Conservation (phyloP, 2,797 vertebrate species). For the Syngnathus acus region DNA sequence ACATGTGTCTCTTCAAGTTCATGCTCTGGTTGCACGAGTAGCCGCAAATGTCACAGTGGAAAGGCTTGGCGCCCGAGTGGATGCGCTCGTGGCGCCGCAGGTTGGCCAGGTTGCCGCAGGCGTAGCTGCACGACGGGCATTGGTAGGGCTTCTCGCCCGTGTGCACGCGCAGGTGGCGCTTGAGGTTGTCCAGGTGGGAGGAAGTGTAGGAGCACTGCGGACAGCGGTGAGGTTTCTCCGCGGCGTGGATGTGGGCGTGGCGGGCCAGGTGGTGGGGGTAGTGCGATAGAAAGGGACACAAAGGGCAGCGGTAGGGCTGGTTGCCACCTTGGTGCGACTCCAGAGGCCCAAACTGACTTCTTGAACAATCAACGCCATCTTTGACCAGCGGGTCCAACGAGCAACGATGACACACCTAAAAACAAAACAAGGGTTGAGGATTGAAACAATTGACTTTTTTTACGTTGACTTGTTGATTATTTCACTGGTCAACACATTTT, state of each 20-base stretch:
- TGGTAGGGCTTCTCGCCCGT: constrained; percentile 94
- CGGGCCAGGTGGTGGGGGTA: constrained; percentile 92
- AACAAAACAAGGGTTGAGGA: not conserved
- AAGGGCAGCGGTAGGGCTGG: constrained; percentile 81
- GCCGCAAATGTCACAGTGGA: constrained; percentile 85
- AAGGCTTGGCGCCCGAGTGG: constrained; percentile 95
- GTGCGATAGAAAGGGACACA: constrained; percentile 84
- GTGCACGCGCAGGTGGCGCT: constrained; percentile 88
- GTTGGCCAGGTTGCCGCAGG: constrained; percentile 94
- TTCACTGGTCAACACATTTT: too few species aligned
- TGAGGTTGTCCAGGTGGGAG: constrained; percentile 91
- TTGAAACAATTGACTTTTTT: too few species aligned
- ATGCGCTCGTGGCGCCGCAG: constrained; percentile 91
- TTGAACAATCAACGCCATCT: constrained; percentile 30
- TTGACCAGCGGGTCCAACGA: constrained; percentile 68
- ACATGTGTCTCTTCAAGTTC: constrained; percentile 97
- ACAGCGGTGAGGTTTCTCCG: constrained; percentile 87
- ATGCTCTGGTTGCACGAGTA: constrained; percentile 98
- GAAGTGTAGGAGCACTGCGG: constrained; percentile 87
- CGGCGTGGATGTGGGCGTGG: constrained; percentile 90
- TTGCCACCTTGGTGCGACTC: constrained; percentile 27
- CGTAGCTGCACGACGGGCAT: constrained; percentile 85
- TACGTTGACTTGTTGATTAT: too few species aligned
- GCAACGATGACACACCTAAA: constrained; percentile 78
- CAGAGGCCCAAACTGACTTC: constrained; percentile 19